Evolutionary conservation across 1,140 invertebrate genomes (phyloP).

Genomic region (Calephelis virginiensis): DNA sequence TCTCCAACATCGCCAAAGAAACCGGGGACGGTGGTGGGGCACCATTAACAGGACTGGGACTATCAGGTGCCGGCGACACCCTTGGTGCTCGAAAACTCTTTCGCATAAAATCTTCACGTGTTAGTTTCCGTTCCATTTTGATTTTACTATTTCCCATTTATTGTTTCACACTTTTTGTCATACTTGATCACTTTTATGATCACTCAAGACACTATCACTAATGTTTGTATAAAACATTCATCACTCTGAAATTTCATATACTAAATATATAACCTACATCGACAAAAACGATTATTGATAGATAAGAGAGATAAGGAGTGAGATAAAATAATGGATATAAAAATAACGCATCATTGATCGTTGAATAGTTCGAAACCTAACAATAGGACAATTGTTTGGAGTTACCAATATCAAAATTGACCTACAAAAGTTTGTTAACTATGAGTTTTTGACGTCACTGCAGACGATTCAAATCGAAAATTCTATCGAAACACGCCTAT

Average conservation of each 20-base stretch:
- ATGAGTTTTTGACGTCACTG: slow-evolving; percentile 31
- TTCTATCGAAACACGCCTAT: slow-evolving; percentile 40
- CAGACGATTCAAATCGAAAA: slow-evolving; percentile 35
- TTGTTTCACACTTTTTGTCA: slow-evolving; percentile 22
- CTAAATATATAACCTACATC: slow-evolving; percentile 13
- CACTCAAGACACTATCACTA: neutral
- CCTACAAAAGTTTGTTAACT: slow-evolving; percentile 7
- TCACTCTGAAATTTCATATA: slow-evolving; percentile 26
- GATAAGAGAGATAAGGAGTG: slow-evolving; percentile 10
- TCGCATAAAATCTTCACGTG: slow-evolving; percentile 73
- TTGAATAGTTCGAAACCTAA: neutral
- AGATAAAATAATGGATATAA: slow-evolving; percentile 18
- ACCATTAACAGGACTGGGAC: slow-evolving; percentile 53
- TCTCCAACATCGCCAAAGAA: slow-evolving; percentile 73
- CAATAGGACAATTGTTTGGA: neutral
- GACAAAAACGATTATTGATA: slow-evolving; percentile 10
- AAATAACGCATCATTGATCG: neutral
- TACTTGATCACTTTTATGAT: slow-evolving; percentile 18
- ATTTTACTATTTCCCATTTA: slow-evolving; percentile 34
- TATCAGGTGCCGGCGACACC: slow-evolving; percentile 53
- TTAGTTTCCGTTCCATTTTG: slow-evolving; percentile 75
- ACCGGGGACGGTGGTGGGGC: slow-evolving; percentile 69
- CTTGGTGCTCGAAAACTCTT: slow-evolving; percentile 74
- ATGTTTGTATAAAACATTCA: slow-evolving; percentile 20
- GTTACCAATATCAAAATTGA: slow-evolving; percentile 11